These are phyloP conservation scores for Buphagus erythrorhynchus DNA, from an alignment of 2,797 vertebrate species.

Conservation along the genomic window DNA sequence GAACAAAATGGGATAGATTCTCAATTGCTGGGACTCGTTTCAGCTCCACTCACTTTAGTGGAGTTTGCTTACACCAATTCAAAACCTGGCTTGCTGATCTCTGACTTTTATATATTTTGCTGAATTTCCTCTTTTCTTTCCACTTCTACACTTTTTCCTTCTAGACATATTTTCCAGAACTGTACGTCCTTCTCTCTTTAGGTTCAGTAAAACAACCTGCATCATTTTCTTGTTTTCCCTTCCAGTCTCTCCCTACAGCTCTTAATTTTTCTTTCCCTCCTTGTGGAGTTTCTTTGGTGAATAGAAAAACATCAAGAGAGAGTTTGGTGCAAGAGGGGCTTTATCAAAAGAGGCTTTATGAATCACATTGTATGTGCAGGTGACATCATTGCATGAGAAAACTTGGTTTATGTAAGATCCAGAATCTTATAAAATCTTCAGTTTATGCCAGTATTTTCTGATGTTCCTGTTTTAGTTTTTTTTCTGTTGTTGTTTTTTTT, in stretches of 20 bases:
- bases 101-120: background rate
- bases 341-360: background rate
- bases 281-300: background rate
- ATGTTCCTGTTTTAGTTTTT: background rate
- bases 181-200: background rate
- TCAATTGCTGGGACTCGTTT: background rate
- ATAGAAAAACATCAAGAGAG: background rate
- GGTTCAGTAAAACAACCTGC: background rate
- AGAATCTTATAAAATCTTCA: background rate
- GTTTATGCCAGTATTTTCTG: background rate
- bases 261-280: background rate
- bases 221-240: background rate
- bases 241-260: background rate
- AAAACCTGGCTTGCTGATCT: background rate
- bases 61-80: background rate
- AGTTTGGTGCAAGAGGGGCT: background rate
- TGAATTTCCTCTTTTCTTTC: constrained; percentile 37
- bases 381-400: background rate
- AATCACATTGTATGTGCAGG: background rate
- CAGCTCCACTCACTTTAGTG: background rate
- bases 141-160: constrained; percentile 18
- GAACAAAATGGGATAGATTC: background rate
- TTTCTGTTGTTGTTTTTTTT: background rate
- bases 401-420: background rate
- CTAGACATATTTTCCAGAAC: background rate